Conservation (phyloP, 1,140 invertebrate genomes). For the Zaprionus gabonicus region DNA sequence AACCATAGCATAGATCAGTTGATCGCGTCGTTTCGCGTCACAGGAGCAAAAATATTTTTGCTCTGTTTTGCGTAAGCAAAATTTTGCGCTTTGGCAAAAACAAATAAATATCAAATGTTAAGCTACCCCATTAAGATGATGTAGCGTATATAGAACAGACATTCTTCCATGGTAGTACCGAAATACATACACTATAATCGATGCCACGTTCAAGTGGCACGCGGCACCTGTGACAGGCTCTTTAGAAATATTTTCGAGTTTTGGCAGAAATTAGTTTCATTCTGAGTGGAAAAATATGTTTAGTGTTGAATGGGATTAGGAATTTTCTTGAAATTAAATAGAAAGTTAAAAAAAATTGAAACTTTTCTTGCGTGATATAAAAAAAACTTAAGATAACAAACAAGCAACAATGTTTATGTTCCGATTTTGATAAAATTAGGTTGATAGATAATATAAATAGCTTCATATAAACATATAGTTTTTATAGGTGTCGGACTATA, state of each 20-base stretch:
- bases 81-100: slow-evolving; percentile 59
- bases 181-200: slow-evolving; percentile 15
- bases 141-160: slow-evolving; percentile 14
- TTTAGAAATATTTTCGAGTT: not conserved
- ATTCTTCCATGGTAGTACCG: not conserved
- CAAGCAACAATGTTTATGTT: slow-evolving; percentile 3
- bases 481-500: not conserved
- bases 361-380: not conserved
- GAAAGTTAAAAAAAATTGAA: not conserved
- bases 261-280: not conserved
- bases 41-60: slow-evolving; percentile 48
- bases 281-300: not conserved
- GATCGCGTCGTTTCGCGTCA: slow-evolving; percentile 56
- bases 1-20: slow-evolving; percentile 21
- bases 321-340: not conserved
- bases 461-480: not conserved
- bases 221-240: slow-evolving; percentile 28
- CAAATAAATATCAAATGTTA: slow-evolving; percentile 77
- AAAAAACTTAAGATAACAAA: not conserved
- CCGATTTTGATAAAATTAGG: not conserved
- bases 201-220: slow-evolving; percentile 25
- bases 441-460: slow-evolving; percentile 1
- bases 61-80: slow-evolving; percentile 73
- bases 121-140: slow-evolving; percentile 58
- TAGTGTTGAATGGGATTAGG: not conserved